A percentile compares a stretch with the other conserved stretches of the same genome.
Conservation (phyloP, 1,140 invertebrate species). For the Ceratoteleas bidentatus region DNA sequence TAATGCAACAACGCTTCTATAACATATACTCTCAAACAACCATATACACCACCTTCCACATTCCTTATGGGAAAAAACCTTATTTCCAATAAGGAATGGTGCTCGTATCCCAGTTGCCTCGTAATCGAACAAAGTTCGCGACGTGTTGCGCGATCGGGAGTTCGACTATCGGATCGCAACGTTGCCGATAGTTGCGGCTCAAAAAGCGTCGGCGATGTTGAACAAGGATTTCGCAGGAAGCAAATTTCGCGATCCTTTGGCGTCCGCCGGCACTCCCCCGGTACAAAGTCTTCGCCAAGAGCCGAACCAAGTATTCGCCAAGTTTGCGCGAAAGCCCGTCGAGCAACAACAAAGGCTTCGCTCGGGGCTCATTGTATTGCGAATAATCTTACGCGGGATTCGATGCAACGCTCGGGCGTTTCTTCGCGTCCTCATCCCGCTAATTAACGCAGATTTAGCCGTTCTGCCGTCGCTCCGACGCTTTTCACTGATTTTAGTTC, state of each 20-base stretch:
- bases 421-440: neutral
- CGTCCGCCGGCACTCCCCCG: neutral
- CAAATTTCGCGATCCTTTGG: slow-evolving; percentile 47
- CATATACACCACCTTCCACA: too few relatives aligned
- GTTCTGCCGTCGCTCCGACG: slow-evolving; percentile 10
- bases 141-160: neutral
- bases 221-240: slow-evolving; percentile 36
- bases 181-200: slow-evolving; percentile 23
- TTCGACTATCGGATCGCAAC: slow-evolving; percentile 32
- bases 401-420: slow-evolving; percentile 49
- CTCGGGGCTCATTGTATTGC: slow-evolving; percentile 69
- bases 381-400: slow-evolving; percentile 68
- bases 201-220: slow-evolving; percentile 44
- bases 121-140: slow-evolving; percentile 17
- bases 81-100: too few relatives aligned
- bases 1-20: too few relatives aligned
- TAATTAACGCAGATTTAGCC: slow-evolving; percentile 65
- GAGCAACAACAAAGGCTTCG: slow-evolving; percentile 72
- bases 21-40: too few relatives aligned
- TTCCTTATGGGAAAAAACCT: too few relatives aligned
- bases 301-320: slow-evolving; percentile 72
- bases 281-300: slow-evolving; percentile 69
- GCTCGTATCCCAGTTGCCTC: too few relatives aligned
- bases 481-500: slow-evolving; percentile 28
- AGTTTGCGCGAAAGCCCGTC: slow-evolving; percentile 71